A percentile compares a stretch with the other conserved stretches of the same genome.
Evolutionary conservation across 2,888 invertebrate genomes (phyloP).

Genomic region (Drosophila cognata): DNA sequence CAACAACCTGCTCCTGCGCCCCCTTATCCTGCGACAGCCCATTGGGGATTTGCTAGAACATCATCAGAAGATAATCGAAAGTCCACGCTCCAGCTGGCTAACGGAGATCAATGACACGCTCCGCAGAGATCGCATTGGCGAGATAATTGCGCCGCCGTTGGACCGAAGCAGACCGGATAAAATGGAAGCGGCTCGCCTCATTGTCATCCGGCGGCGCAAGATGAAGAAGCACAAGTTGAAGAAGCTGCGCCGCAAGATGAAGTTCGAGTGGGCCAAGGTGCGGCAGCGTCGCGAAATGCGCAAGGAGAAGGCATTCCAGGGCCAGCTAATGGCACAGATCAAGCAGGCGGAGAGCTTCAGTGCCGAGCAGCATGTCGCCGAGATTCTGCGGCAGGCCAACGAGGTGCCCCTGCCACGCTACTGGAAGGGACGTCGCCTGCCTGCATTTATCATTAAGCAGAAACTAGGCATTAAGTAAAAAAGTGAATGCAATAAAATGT

Average conservation of each 20-base stretch:
- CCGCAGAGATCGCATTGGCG: conserved; percentile 60
- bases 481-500: conserved; percentile 45
- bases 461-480: conserved; percentile 87
- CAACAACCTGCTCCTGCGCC: conserved; percentile 20
- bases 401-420: conserved; percentile 87
- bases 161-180: conserved; percentile 85
- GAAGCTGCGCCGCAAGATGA: conserved; percentile 92
- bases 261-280: conserved; percentile 90
- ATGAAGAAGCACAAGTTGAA: conserved; percentile 94
- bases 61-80: conserved; percentile 69
- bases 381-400: conserved; percentile 88
- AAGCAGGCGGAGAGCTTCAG: conserved; percentile 91
- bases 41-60: conserved; percentile 71
- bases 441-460: conserved; percentile 89
- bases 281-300: conserved; percentile 89
- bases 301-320: conserved; percentile 92
- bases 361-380: conserved; percentile 89
- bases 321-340: conserved; percentile 88
- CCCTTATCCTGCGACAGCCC: conserved; percentile 35
- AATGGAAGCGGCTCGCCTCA: conserved; percentile 90
- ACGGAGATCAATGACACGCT: conserved; percentile 81
- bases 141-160: conserved; percentile 66
- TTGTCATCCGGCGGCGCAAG: conserved; percentile 92
- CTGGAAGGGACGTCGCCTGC: conserved; percentile 88
- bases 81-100: conserved; percentile 71